These are phyloP conservation scores for Drosophila longiperda DNA, from an alignment of 2,888 invertebrate genomes.

Conservation along the genomic window DNA sequence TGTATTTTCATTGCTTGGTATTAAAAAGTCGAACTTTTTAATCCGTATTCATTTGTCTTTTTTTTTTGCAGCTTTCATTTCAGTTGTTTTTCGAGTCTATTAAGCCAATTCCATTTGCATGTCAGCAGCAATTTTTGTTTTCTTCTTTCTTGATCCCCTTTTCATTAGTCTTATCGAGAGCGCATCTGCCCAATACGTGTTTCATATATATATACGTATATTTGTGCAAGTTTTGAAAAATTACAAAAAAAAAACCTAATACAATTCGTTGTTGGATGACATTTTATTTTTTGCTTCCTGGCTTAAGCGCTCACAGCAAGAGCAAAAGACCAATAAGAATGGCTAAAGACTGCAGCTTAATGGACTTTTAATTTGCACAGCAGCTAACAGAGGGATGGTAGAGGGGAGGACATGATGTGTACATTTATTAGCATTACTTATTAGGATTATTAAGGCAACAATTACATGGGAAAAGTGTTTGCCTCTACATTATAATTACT, in stretches of 20 bases:
- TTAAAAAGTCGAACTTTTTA: background rate
- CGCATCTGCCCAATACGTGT: constrained; percentile 3
- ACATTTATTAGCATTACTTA: background rate
- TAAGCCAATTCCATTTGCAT: constrained; percentile 67
- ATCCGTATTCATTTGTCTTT: background rate
- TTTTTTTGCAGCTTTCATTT: constrained; percentile 42
- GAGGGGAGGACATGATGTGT: rapidly evolving
- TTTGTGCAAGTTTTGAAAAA: constrained; percentile 4
- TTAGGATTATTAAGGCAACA: background rate
- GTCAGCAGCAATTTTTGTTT: constrained; percentile 40
- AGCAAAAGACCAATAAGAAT: background rate
- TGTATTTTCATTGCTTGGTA: background rate
- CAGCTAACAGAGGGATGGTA: background rate
- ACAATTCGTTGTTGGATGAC: constrained; percentile 1
- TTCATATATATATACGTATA: background rate
- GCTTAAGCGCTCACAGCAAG: background rate
- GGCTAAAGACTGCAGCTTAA: background rate
- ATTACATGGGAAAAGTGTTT: background rate
- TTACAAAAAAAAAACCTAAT: constrained; percentile 7
- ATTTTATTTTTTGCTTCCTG: constrained; percentile 8
- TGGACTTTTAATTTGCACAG: background rate
- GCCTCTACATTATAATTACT: background rate
- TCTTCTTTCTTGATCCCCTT: background rate
- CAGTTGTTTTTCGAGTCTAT: constrained; percentile 51
- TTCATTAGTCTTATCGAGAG: constrained; percentile 32